Conservation (phyloP, 2,888 invertebrate species). For the Euphydryas editha region DNA sequence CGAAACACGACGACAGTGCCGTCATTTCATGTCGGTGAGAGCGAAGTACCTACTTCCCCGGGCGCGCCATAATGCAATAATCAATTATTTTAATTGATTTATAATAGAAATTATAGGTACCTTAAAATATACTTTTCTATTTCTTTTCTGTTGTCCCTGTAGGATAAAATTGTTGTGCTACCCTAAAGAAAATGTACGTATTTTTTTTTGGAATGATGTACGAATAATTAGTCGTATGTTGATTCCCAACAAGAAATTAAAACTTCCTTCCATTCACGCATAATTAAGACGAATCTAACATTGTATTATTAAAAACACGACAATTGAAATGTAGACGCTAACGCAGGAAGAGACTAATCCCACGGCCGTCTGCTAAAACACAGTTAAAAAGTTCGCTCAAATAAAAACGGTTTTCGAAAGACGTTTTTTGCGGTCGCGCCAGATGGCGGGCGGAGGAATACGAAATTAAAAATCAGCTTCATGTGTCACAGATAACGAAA, state of each 20-base stretch:
- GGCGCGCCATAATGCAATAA: too few species aligned
- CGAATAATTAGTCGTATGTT: too few species aligned
- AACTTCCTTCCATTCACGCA: background rate
- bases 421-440: conserved; percentile 51
- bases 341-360: conserved; percentile 26
- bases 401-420: conserved; percentile 29
- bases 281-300: conserved; percentile 3
- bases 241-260: background rate
- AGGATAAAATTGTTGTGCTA: too few species aligned
- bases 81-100: too few species aligned
- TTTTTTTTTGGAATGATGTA: too few species aligned
- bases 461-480: conserved; percentile 50
- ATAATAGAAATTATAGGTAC: too few species aligned
- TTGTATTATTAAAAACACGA: conserved; percentile 40
- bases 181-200: too few species aligned
- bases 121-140: too few species aligned
- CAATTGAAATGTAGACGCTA: conserved; percentile 50
- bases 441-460: conserved; percentile 50
- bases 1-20: too few species aligned
- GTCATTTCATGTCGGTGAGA: too few species aligned
- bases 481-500: conserved; percentile 35
- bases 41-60: too few species aligned
- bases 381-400: conserved; percentile 33
- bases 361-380: conserved; percentile 25
- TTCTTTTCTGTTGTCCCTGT: too few species aligned